Base-by-base conservation (phyloP, 2,113 vertebrate genomes). In the Cryptoleucopteryx plumbea region DNA sequence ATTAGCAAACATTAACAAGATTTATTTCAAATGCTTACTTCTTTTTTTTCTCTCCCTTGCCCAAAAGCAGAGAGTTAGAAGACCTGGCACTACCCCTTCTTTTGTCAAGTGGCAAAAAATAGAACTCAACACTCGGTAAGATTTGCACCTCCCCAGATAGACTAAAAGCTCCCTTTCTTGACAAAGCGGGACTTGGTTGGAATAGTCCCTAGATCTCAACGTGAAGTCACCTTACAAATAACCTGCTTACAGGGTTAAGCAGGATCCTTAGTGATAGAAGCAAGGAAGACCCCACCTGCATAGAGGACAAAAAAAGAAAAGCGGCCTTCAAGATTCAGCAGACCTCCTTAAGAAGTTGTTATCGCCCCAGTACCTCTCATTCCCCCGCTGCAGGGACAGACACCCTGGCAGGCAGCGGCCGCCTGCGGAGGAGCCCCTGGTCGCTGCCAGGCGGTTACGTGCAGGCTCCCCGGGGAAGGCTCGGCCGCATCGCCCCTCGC, bases 401-500 rank as follows among this genome's bases (percentile, higher is more conserved):
- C 21, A 23, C 43, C 67, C 78, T 43, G 32, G 38, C 32, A 20
- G 0, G 5, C 48, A 36, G 48, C 4, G 17, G 63, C 40, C 40
- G 38, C 79, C 70, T 3, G 16, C 0, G 10, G 40, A 47, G 29
- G 40, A 47, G 29, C 4, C 23, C 62, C n/a, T 14, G 0, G 2
- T 7, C 2, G 4, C 13, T 70, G n/a, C 21, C 9, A 17, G n/a
- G 61, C 2, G 0, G 21, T 12, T 29, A 32, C 2, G 10, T 10
- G 14, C 68, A 6, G 0, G 2, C 16, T 32, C 25, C 29, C 25
- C 0, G 4, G 26, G 61, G 22, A 52, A 13, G 18, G 11, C 47
- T 15, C 3, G 1, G 14, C n/a, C 26, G 21, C 14, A 10, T 13
- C 9, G 1, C 40, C n/a, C 13, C 34, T 62, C 8, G 1, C 0